Evolutionary conservation across 2,888 invertebrate genomes (phyloP).

Genomic region (Pherbina coryleti): DNA sequence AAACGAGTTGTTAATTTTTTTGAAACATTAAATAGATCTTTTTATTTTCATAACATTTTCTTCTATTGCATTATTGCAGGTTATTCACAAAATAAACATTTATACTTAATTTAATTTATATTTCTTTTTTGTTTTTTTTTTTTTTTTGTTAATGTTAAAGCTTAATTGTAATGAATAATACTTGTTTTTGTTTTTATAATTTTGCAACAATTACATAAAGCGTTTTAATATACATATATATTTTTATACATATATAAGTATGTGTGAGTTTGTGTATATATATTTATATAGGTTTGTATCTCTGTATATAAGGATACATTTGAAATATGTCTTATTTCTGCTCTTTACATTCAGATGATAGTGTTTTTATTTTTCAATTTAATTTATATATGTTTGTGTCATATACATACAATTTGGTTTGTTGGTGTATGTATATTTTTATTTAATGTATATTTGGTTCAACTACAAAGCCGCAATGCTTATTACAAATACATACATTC

Average conservation of each 20-base stretch:
- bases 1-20: not conserved
- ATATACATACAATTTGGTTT: conserved; percentile 1
- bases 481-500: conserved; percentile 17
- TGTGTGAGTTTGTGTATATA: not conserved
- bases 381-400: not conserved
- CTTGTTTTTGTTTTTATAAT: conserved; percentile 2
- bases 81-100: conserved; percentile 40
- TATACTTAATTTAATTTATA: conserved; percentile 9
- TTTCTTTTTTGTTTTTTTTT: conserved; percentile 7
- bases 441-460: not conserved
- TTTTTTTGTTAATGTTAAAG: not conserved
- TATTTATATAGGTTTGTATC: not conserved
- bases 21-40: conserved; percentile 35
- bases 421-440: not conserved
- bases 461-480: not conserved
- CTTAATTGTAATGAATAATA: conserved; percentile 6
- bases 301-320: not conserved
- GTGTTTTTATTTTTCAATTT: not conserved
- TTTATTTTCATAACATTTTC: conserved; percentile 32
- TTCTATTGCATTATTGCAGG: conserved; percentile 15
- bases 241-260: not conserved
- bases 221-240: not conserved
- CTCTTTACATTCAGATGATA: not conserved
- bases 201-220: conserved; percentile 30
- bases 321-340: not conserved